These are phyloP conservation scores for Erythrocercus mccallii DNA, from an alignment of 2,113 vertebrate species.

Conservation along the genomic window DNA sequence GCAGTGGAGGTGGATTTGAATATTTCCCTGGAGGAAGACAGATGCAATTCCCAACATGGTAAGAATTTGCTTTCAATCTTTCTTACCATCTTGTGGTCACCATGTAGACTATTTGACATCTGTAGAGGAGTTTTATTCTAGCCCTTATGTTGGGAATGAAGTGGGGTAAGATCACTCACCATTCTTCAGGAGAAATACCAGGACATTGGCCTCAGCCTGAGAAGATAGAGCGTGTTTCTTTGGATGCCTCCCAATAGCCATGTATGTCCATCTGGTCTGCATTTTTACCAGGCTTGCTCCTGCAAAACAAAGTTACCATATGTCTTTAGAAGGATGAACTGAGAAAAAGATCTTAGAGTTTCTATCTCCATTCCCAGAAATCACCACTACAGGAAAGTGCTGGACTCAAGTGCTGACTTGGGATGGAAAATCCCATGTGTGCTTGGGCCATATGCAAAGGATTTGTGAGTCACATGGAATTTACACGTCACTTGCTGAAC, in stretches of 20 bases:
- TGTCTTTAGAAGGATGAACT: neutral
- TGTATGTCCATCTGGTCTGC: neutral
- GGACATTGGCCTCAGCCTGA: neutral
- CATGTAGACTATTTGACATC: neutral
- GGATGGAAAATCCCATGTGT: neutral
- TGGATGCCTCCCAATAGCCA: neutral
- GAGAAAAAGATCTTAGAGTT: neutral
- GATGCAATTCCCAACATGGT: neutral
- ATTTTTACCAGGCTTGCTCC: neutral
- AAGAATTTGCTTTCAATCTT: neutral
- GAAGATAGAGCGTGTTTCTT: neutral
- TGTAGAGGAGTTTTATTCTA: neutral
- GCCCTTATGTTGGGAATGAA: accelerated
- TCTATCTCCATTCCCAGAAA: neutral
- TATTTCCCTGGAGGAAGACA: neutral
- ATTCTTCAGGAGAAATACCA: neutral
- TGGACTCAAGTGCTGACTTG: neutral
- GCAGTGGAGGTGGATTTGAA: neutral
- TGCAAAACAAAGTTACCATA: neutral
- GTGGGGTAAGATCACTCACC: neutral
- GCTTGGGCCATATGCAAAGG: neutral
- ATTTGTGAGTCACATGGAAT: conserved; percentile 47
- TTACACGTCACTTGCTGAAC: conserved; percentile 4
- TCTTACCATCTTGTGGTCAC: neutral
- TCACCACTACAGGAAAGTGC: neutral